Percentiles rank a stretch among this genome's conserved stretches.
Conservation (phyloP, 2,113 vertebrate genomes). For the Salminus brasiliensis region DNA sequence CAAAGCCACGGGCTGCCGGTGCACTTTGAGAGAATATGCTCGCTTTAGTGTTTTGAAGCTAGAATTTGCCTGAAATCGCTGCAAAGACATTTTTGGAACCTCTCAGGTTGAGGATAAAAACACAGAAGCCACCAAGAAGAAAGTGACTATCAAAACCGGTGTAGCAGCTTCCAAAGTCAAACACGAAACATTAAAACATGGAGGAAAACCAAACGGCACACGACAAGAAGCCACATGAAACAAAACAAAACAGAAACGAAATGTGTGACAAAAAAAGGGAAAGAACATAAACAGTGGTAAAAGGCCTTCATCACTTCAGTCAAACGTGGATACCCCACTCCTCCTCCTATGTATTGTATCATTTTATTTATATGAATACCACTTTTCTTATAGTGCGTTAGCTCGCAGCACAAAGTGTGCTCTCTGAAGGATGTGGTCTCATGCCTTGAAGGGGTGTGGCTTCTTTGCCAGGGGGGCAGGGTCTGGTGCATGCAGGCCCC, state of each 20-base stretch:
- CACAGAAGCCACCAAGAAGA: background rate
- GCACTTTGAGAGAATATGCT: background rate
- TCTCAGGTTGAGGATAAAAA: slow-evolving; percentile 10
- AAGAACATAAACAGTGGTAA: background rate
- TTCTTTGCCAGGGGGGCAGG: slow-evolving; percentile 49
- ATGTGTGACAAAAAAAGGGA: background rate
- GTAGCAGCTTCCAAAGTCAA: slow-evolving; percentile 34
- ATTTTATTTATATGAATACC: slow-evolving; percentile 64
- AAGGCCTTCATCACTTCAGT: background rate
- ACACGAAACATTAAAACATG: background rate
- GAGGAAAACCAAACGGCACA: slow-evolving; percentile 13
- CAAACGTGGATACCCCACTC: background rate
- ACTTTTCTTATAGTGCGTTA: slow-evolving; percentile 51
- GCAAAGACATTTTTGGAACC: too few species aligned
- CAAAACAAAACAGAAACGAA: background rate
- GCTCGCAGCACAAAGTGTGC: slow-evolving; percentile 55
- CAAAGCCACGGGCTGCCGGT: background rate
- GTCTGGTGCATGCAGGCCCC: slow-evolving; percentile 62
- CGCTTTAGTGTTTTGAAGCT: background rate
- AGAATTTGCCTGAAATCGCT: too few species aligned
- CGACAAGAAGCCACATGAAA: background rate
- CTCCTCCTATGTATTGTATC: background rate
- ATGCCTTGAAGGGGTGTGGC: slow-evolving; percentile 35
- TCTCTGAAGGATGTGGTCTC: slow-evolving; percentile 41
- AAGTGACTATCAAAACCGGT: background rate